Evolutionary conservation across 2,888 invertebrate species (phyloP), one percentile per base, ranked within the genome.

Genomic region (Archips crataeganus): DNA sequence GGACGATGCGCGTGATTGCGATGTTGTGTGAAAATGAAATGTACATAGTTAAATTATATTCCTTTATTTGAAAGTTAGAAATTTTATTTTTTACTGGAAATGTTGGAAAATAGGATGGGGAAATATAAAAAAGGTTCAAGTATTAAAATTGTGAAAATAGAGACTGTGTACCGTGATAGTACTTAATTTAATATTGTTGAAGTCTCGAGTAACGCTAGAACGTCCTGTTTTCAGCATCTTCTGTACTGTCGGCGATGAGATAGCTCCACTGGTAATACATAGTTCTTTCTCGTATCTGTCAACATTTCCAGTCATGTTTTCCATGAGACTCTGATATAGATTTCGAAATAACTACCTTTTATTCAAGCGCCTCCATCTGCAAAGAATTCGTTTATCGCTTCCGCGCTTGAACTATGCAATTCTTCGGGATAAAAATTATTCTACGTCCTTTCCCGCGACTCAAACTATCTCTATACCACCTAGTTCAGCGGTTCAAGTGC

Each of bases 131-230:
- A 45, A 61, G 39, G 63, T 73, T 68, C 23, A 59, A 59, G 67
- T 72, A 72, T 62, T 72, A 68, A 59, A 61, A 64, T 36, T 68
- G 68, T 68, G 73, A 64, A 67, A 78, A 82, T 84, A 80, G 78
- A 80, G 87, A 91, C 90, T 90, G 90, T 84, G 84, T 84, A 87
- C 84, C 90, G 90, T 92, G 91, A 91, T 92, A 90, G 91, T 92
- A 92, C 91, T 90, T 91, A 92, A 86, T 81, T 79, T 84, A 81
- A 81, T 83, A 85, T 64, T 65, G 57, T 67, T 79, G 73, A 80
- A 82, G 80, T 79, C 81, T 83, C 82, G 85, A 85, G 85, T 83
- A 84, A 84, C 84, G 87, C 89, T 89, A 87, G 88, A 84, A 75
- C 78, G 77, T 83, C 80, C 80, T 79, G 75, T 78, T 75, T 78